These are phyloP conservation scores for Mesoclemmys tuberculata DNA, from an alignment of 2,113 vertebrate species.

Conservation along the genomic window DNA sequence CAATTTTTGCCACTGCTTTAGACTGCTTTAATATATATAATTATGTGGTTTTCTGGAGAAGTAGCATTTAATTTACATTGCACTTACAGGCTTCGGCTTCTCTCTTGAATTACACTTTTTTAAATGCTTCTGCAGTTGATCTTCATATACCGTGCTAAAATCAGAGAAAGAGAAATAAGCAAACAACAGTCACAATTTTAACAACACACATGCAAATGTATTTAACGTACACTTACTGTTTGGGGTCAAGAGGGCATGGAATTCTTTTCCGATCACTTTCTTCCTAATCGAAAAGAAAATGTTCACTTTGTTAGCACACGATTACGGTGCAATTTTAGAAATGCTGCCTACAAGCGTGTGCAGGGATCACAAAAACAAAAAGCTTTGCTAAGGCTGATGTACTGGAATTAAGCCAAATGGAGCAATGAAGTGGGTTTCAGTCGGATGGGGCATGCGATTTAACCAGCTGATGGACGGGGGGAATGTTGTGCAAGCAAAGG, in stretches of 20 bases:
- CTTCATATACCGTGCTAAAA: constrained; percentile 91
- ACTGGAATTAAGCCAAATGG: rapidly evolving
- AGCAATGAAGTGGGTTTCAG: rapidly evolving
- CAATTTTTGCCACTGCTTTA: neutral
- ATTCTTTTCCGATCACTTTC: constrained; percentile 85
- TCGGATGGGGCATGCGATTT: rapidly evolving
- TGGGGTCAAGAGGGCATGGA: constrained; percentile 92
- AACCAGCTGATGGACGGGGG: rapidly evolving
- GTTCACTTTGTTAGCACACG: neutral
- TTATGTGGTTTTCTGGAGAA: neutral
- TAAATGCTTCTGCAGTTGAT: constrained; percentile 91
- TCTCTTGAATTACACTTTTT: constrained; percentile 95
- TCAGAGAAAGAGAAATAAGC: constrained; percentile 41
- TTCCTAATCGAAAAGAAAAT: constrained; percentile 66
- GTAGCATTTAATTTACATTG: neutral
- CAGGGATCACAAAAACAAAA: neutral
- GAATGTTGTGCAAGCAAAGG: rapidly evolving
- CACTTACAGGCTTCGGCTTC: constrained; percentile 91
- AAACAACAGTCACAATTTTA: neutral
- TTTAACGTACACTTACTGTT: constrained; percentile 87
- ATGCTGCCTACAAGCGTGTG: neutral
- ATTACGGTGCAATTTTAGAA: neutral
- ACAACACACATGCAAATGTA: neutral
- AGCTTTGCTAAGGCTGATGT: neutral
- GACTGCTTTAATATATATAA: neutral